Evolutionary conservation across 2,113 vertebrate species (phyloP), one percentile per base, ranked within the genome.

Genomic region (Amphilophus citrinellus): DNA sequence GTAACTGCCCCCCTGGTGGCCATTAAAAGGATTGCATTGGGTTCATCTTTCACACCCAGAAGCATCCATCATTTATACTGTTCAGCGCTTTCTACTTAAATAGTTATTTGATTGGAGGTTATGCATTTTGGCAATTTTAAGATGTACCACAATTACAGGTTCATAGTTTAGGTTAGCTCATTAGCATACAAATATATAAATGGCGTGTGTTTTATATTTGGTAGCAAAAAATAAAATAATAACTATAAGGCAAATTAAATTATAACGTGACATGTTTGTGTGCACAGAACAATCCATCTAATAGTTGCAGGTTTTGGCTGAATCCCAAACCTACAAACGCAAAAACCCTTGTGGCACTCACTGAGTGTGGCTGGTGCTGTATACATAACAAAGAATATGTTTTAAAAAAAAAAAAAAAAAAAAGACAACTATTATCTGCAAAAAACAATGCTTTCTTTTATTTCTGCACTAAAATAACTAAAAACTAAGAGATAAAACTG

Each of bases 41-140:
- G 4, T 14, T 47, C 44, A 47, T 47, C 44, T 47, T 15, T 14
- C 44, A 15, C 15, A 14, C 5, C 11, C 10, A 47, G 15, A 50
- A 30, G 27, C 47, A 15, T 53, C 24, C 11, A 50, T 32, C 3
- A 1, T 71, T 71, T 27, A 53, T 50, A 50, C 44, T 13, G 14
- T 27, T 68, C 10, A 50, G 24, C 10, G 17, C 66, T 68, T 68
- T 27, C 22, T 10, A 39, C 63, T 47, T 30, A 10, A 30, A 50
- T 71, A 71, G 50, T 71, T 71, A 20, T 71, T 71, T 71, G 44
- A 50, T 1, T 71, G 24, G 44, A 71, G 6, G 30, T 11, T 71
- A 27, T 3, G 27, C 44, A 71, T 53, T 50, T 11, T 30, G 17
- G 0, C 17, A 4, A 22, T 65, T 65, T 65, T 65, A 4, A 22